Percentiles rank a stretch among this genome's conserved stretches.
Conservation (phyloP, 2,888 invertebrate genomes). For the Lasioglossum figueresi region DNA sequence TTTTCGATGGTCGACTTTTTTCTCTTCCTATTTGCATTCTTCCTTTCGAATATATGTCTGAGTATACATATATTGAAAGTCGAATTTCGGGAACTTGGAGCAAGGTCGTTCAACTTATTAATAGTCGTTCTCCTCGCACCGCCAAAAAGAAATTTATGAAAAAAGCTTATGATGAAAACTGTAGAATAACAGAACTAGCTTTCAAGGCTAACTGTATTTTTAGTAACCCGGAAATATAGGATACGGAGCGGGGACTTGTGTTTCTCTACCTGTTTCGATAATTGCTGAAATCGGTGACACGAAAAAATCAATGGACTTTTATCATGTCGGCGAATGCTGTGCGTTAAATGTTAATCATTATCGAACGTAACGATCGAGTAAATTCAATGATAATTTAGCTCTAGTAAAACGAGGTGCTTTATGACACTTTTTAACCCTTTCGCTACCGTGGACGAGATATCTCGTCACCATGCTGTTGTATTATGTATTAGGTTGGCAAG, state of each 20-base stretch:
- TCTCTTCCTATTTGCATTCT: not conserved
- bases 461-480: too few relatives aligned
- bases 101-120: conserved; percentile 57
- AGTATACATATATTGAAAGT: conserved; percentile 6
- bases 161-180: conserved; percentile 54
- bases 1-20: not conserved
- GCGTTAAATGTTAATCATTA: not conserved
- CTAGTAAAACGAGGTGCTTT: not conserved
- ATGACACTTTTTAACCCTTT: not conserved
- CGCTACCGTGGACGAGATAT: too few relatives aligned
- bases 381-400: not conserved
- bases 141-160: conserved; percentile 52
- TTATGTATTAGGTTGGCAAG: too few relatives aligned
- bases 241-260: conserved; percentile 14
- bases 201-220: conserved; percentile 60
- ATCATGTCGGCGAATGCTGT: not conserved
- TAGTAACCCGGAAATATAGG: conserved; percentile 62
- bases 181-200: conserved; percentile 56
- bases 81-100: conserved; percentile 31
- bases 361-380: not conserved
- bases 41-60: not conserved
- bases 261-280: conserved; percentile 32
- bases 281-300: not conserved
- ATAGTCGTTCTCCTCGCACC: conserved; percentile 52
- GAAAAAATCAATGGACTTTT: not conserved